These are phyloP conservation scores for Auanema freiburgensis DNA, from an alignment of 2,888 invertebrate species.

Conservation along the genomic window DNA sequence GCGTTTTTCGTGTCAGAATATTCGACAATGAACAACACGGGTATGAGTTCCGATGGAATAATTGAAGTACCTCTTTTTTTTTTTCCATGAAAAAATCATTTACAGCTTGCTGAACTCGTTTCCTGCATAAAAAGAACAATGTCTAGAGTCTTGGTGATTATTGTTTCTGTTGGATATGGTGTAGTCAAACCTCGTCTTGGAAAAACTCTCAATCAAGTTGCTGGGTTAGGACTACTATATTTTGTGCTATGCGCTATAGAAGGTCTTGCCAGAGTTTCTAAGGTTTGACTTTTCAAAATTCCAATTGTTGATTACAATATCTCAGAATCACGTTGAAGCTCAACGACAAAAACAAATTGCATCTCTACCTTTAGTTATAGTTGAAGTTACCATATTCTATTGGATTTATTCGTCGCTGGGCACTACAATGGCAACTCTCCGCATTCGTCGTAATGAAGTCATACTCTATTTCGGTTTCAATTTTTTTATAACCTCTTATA, in stretches of 20 bases:
- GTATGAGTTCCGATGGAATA: constrained; percentile 66
- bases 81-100: too few relatives aligned
- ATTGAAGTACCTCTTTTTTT: constrained; percentile 61
- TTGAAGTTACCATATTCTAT: constrained; percentile 83
- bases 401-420: constrained; percentile 73
- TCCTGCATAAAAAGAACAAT: constrained; percentile 88
- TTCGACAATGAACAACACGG: constrained; percentile 77
- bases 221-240: constrained; percentile 81
- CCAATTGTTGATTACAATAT: constrained; percentile 4
- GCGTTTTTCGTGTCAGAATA: constrained; percentile 90
- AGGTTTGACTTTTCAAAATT: constrained; percentile 53
- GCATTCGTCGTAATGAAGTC: constrained; percentile 84
- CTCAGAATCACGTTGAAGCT: constrained; percentile 66
- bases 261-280: constrained; percentile 78
- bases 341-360: constrained; percentile 76
- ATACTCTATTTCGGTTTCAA: background rate
- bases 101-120: constrained; percentile 79
- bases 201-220: constrained; percentile 83
- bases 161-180: constrained; percentile 90
- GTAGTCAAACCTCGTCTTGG: constrained; percentile 91
- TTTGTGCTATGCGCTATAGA: constrained; percentile 83
- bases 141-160: constrained; percentile 88
- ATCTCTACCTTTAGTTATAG: constrained; percentile 81
- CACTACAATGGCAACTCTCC: constrained; percentile 84
- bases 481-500: too few relatives aligned